Conservation (phyloP, 2,113 vertebrate genomes). For the Archilochus colubris region DNA sequence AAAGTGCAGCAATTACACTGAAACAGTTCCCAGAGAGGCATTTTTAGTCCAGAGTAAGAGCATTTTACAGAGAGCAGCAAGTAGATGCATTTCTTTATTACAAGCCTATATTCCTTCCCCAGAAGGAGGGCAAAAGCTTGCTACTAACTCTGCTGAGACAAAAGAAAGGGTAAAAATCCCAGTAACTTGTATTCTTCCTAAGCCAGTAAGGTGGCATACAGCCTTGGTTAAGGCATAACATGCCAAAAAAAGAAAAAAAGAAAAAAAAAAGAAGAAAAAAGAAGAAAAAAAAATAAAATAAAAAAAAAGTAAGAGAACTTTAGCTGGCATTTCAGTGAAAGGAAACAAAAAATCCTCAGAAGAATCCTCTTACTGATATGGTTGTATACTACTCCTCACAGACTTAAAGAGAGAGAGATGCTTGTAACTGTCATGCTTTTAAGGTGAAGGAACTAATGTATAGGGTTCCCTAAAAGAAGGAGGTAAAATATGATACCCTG, state of each 20-base stretch:
- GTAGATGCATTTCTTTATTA: not conserved
- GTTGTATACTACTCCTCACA: not conserved
- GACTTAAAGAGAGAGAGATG: not conserved
- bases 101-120: not conserved
- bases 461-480: not conserved
- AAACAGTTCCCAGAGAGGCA: not conserved
- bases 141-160: not conserved
- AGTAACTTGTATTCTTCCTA: not conserved
- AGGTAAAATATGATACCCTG: not conserved
- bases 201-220: not conserved
- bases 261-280: too few relatives aligned
- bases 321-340: not conserved
- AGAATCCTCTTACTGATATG: not conserved
- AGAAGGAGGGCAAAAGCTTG: not conserved
- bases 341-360: not conserved
- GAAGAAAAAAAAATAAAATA: not conserved
- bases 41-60: not conserved
- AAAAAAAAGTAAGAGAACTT: not conserved
- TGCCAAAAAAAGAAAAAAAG: not conserved
- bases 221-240: not conserved
- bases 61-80: not conserved
- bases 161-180: not conserved
- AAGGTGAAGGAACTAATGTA: not conserved
- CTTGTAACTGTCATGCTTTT: not conserved
- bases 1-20: not conserved